Percentiles rank a stretch among this genome's conserved stretches.
phyloP scores from a whole-genome alignment of 1,140 invertebrate species.

The Varroa destructor region DNA sequence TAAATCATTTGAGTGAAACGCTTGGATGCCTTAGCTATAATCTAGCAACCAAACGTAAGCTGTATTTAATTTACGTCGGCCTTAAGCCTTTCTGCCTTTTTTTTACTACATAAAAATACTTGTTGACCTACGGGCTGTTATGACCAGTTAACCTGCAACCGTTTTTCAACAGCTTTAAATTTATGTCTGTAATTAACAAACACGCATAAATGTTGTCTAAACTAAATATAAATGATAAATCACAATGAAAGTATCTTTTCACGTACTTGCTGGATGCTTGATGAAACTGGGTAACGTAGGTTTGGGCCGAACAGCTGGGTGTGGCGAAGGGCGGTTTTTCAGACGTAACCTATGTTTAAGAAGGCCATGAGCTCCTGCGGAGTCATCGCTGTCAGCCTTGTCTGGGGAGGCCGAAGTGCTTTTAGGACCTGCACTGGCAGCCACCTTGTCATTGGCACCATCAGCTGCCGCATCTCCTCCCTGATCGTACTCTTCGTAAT shows the following conservation, averaged over 20 bases:
- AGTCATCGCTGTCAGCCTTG: neutral
- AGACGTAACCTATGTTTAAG: neutral
- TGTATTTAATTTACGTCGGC: too few species aligned
- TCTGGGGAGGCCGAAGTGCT: neutral
- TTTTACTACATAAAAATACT: too few species aligned
- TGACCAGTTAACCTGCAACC: too few species aligned
- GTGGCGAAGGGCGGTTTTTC: conserved; percentile 13
- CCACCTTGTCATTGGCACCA: neutral
- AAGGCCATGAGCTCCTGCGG: neutral
- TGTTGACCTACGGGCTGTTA: too few species aligned
- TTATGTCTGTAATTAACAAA: too few species aligned
- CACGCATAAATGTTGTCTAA: too few species aligned
- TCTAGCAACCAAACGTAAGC: too few species aligned
- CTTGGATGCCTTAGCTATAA: too few species aligned
- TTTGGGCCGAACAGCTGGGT: conserved; percentile 2
- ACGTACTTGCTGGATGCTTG: conserved; percentile 23
- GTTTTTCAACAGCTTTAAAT: too few species aligned
- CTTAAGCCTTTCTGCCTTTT: too few species aligned
- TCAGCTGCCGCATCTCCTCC: neutral
- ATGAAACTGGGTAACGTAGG: conserved; percentile 23
- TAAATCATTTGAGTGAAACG: too few species aligned
- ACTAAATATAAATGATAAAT: too few species aligned
- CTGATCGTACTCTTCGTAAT: conserved; percentile 17
- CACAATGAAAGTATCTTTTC: neutral
- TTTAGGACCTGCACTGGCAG: neutral